Base-by-base conservation (phyloP, 2,888 invertebrate genomes). In the Trissoscelio sp. region DNA sequence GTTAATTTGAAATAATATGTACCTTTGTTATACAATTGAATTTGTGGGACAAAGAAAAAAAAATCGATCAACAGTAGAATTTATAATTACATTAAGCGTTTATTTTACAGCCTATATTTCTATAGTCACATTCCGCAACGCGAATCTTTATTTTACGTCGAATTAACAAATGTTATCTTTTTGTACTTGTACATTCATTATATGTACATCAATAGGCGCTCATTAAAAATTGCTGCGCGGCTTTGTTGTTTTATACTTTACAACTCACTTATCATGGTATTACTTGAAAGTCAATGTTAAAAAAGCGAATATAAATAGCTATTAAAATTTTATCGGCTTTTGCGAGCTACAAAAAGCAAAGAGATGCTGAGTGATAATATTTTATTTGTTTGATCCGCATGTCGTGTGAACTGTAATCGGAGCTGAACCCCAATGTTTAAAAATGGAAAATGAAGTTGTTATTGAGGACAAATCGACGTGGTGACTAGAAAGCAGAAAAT, bases 381-480 rank as follows among this genome's bases (percentile, higher is more conserved):
- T 67, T 77, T 53, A 53, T 67, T 77, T 42, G 67, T 34, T 67
- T 75, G 67, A 55, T 42, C 39, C 34, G 31, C 39, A 28, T 20
- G 16, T 28, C 14, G 48, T 48, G 66, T 75, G 75, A 69, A 60
- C 67, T 67, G 66, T 60, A 60, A 66, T 75, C 39, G 67, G 22
- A 75, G 67, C 60, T 58, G 51, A 67, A 55, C 37, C 55, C 46
- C 69, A 28, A 72, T 79, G 66, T 72, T 79, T 79, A 72, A 79
- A 79, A 79, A 79, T 79, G 78, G 78, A 79, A 72, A 70, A 69
- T 70, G 42, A 78, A 78, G 70, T 78, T 62, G 64, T 55, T 78
- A 70, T 78, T 78, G 78, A 78, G 78, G 78, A 78, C 64, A 78
- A 70, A 70, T 70, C 64, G 55, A 48, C 64, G 51, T 60, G 42